Base-by-base conservation (phyloP, 2,888 invertebrate genomes). In the Parochlus steinenii region DNA sequence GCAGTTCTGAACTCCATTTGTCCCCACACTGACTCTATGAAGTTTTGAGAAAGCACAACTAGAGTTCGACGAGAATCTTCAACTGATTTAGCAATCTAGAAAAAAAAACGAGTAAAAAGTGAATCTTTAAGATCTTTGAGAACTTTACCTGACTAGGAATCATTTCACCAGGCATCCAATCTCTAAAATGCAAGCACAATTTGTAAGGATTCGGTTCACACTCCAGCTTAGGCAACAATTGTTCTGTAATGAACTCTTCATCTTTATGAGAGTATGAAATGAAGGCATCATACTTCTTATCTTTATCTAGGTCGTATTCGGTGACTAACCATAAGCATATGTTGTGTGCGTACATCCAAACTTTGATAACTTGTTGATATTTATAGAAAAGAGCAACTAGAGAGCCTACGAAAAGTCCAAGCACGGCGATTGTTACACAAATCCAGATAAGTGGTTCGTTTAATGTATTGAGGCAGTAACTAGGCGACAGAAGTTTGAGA, bases 231-330 rank as follows among this genome's bases (percentile, higher is more conserved):
- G 74, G 66, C 28, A 77, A 63, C 40, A 85, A 52, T 42, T 70
- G 61, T 15, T 71, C 65, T 1, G 68, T 59, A 10, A 81, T 71
- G 47, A 77, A 76, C 3, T 67, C 67, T 47, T 75, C 74, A 52
- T 86, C 85, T 49, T 70, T 67, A 50, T 80, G 75, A 4, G 82
- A 75, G 52, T 74, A 85, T 45, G 82, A 81, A 42, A 86, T 64
- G 53, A 86, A 86, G 1, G 78, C 83, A 53, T 86, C 81, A 53
- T 72, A 82, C 22, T 56, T 49, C 46, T 67, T 67, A 27, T 58
- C 56, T 42, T 69, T 69, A 51, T 80, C 80, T 17, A 77, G 50
- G 41, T 77, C 77, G 33, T 73, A 67, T 47, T 78, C 76, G 1
- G 69, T 69, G 4, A 78, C 68, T 35, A 69, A 63, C 63, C 73